Percentiles rank a stretch among this genome's conserved stretches.
Conservation (phyloP, 92 coral and sea anemone species). For the Palythoa heliodiscus region DNA sequence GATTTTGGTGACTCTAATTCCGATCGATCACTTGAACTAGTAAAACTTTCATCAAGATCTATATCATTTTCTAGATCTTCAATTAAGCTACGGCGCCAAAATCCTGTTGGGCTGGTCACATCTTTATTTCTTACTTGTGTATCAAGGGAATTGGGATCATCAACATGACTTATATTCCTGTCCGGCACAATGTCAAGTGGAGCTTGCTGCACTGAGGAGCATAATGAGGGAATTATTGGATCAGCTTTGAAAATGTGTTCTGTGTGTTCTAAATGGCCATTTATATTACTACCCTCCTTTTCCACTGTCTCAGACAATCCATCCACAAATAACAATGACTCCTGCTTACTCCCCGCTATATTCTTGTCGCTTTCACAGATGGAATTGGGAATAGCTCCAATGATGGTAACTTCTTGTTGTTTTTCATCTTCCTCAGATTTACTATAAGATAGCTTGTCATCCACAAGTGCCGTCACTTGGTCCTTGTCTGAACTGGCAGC, state of each 20-base stretch:
- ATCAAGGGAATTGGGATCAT: slow-evolving; percentile 14
- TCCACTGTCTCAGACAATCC: neutral
- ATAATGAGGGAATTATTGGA: slow-evolving; percentile 3
- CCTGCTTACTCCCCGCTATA: neutral
- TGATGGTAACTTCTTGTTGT: neutral
- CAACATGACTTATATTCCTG: slow-evolving; percentile 7
- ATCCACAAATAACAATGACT: neutral
- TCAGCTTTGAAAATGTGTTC: neutral
- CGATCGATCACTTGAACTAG: slow-evolving; percentile 58
- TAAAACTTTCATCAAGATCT: slow-evolving; percentile 69
- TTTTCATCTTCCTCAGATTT: neutral
- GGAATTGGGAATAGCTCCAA: neutral
- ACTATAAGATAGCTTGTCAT: neutral
- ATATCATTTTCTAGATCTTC: slow-evolving; percentile 84
- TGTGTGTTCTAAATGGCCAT: slow-evolving; percentile 7
- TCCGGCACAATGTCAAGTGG: slow-evolving; percentile 31
- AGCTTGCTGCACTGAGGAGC: neutral
- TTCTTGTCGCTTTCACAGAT: neutral
- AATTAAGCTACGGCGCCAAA: slow-evolving; percentile 88
- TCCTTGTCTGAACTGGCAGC: slow-evolving; percentile 32
- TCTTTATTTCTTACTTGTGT: slow-evolving; percentile 42
- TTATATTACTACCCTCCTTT: neutral
- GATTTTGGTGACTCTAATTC: slow-evolving; percentile 45
- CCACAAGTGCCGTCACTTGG: neutral
- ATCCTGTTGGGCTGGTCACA: slow-evolving; percentile 32